These are phyloP conservation scores for Therioaphis trifolii DNA, from an alignment of 2,888 invertebrate species.

Conservation along the genomic window DNA sequence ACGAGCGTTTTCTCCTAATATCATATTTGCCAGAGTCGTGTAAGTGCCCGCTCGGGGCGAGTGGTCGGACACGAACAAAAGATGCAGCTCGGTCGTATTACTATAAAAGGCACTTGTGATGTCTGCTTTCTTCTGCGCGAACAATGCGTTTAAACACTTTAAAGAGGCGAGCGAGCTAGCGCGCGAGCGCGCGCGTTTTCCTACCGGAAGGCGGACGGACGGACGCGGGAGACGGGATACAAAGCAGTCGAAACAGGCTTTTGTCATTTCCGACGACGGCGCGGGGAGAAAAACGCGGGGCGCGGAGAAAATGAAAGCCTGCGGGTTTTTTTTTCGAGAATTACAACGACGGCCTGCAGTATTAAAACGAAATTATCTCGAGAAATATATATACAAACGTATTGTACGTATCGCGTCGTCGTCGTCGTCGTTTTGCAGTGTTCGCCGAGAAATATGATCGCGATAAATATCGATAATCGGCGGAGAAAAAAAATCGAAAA, in stretches of 20 bases:
- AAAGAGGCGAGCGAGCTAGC: background rate
- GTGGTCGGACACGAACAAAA: constrained; percentile 55
- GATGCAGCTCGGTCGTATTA: constrained; percentile 29
- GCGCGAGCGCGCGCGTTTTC: background rate
- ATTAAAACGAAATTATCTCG: background rate
- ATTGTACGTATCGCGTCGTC: background rate
- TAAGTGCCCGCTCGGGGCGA: constrained; percentile 35
- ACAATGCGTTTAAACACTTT: constrained; percentile 61
- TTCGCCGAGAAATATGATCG: too few relatives aligned
- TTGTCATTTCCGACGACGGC: constrained; percentile 29
- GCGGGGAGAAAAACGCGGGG: background rate
- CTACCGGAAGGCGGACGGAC: background rate
- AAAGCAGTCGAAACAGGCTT: constrained; percentile 48
- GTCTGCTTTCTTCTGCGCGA: constrained; percentile 48
- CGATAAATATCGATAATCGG: background rate
- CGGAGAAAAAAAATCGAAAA: too few relatives aligned
- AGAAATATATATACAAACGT: background rate
- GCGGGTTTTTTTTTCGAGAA: too few relatives aligned
- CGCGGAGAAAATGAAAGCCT: background rate
- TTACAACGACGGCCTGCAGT: background rate
- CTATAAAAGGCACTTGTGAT: constrained; percentile 55
- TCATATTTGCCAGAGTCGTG: constrained; percentile 24
- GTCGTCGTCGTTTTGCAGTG: background rate
- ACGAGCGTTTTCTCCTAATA: constrained; percentile 8
- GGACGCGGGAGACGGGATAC: background rate